phyloP scores from a whole-genome alignment of 2,113 vertebrate genomes.

The Lathamus discolor region DNA sequence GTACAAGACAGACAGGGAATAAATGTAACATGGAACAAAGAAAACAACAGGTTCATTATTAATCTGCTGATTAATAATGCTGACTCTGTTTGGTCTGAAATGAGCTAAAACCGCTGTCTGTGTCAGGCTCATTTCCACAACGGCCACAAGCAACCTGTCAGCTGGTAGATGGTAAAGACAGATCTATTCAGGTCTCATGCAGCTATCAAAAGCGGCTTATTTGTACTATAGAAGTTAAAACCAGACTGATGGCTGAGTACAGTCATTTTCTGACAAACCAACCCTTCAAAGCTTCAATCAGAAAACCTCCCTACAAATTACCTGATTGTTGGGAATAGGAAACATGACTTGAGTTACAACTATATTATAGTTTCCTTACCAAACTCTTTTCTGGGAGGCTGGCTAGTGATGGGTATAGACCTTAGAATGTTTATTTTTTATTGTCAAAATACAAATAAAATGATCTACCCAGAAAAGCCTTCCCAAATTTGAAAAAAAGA shows the following conservation, averaged over 20 bases:
- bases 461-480: neutral
- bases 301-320: neutral
- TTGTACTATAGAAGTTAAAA: neutral
- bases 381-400: neutral
- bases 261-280: neutral
- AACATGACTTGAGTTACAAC: neutral
- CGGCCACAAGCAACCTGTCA: slow-evolving; percentile 9
- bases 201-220: neutral
- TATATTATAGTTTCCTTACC: neutral
- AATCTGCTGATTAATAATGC: slow-evolving; percentile 32
- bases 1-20: neutral
- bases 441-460: neutral
- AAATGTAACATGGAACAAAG: slow-evolving; percentile 19
- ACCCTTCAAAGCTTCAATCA: neutral
- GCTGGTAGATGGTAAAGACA: neutral
- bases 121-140: neutral
- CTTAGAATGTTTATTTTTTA: neutral
- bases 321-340: neutral
- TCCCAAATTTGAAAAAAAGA: neutral
- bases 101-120: neutral
- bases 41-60: slow-evolving; percentile 54
- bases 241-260: neutral
- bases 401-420: neutral
- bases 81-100: slow-evolving; percentile 9
- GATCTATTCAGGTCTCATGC: neutral